Base-by-base conservation (phyloP, 23 tunicate species). In the Styela clava region DNA sequence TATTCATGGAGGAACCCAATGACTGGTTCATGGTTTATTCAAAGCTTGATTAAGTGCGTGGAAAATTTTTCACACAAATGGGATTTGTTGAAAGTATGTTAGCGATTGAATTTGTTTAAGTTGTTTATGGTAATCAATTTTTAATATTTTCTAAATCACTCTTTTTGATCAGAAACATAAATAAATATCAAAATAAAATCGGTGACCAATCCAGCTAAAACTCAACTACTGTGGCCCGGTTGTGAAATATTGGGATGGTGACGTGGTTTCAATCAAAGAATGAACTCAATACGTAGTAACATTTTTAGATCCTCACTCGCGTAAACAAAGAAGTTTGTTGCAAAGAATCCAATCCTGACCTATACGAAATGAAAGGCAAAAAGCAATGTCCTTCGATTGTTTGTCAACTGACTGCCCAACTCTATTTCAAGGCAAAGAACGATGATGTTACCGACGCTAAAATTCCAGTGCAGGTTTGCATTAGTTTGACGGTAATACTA, bases 11-110 rank as follows among this genome's bases (percentile, higher is more conserved):
- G 97, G 44, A 86, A 91, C 61, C 23, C 61, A 72, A 62, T 29
- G 3, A 85, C 82, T 28, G 97, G 97, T 22, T 91, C 97, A 3
- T 67, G 85, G 26, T 91, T 82, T 33, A 86, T 91, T 23, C 97
- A 91, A 63, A 33, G 35, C 0, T 29, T 91, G 12, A 85, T 86
- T 74, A 33, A 37, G 23, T 69, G 62, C 16, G 33, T 91, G 12
- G 78, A 69, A 32, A 19, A 28, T 16, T 82, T 61, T 61, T 76
- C 81, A 18, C 44, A 63, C 12, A 33, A 63, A 18, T 19, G 35
- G 73, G 97, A 91, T 33, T 35, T 91, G 29, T 64, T 85, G 76
- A 79, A 83, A 78, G 97, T 86, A 65, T 21, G 79, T 44, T n/a
- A n/a, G n/a, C n/a, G n/a, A n/a, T n/a, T n/a, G 29, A 69, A 22